Base-by-base conservation (phyloP, 2,888 invertebrate species). In the Scaeva pyrastri region DNA sequence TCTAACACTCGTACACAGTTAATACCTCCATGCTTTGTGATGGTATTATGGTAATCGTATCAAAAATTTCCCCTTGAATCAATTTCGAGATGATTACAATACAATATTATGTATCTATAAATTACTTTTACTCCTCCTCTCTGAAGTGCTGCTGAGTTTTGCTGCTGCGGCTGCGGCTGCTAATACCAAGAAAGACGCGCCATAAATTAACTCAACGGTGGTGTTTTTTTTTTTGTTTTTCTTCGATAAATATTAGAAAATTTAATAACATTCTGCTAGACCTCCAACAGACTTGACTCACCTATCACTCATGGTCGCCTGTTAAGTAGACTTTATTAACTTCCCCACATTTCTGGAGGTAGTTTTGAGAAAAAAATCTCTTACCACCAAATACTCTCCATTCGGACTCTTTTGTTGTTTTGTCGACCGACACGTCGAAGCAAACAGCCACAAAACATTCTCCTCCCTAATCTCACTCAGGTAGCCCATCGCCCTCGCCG, bases 281-380 rank as follows among this genome's bases (percentile, higher is more conserved):
- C 55, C 14, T 36, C 19, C 62, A 70, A 78, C 74, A 71, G 77
- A 70, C 56, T 21, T 36, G 2, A 2, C 11, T 41, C 80, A 23
- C 1, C 82, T 75, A 45, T 11, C 23, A 10, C 2, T 62, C 55
- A 74, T 86, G 86, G n/a, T 74, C 48, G 62, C 86, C 86, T 82
- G 71, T 26, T 74, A 78, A 6, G n/a, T 77, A 58, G 86, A 82
- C 86, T 86, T 86, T 82, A 82, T 74, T 82, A 82, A 86, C 86
- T 86, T 86, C 86, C 86, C 86, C 86, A 86, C 86, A 86, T 86
- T 86, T 86, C 86, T 82, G 86, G 82, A 82, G 77, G 86, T 82
- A 86, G 74, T 78, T 81, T 45, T 2, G 31, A 64, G 16, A 60
- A 71, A 82, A 81, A 82, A 78, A 86, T 78, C 82, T 86, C 78